Evolutionary conservation across 2,797 vertebrate genomes (phyloP).

Genomic region (Rhinogobio ventralis): DNA sequence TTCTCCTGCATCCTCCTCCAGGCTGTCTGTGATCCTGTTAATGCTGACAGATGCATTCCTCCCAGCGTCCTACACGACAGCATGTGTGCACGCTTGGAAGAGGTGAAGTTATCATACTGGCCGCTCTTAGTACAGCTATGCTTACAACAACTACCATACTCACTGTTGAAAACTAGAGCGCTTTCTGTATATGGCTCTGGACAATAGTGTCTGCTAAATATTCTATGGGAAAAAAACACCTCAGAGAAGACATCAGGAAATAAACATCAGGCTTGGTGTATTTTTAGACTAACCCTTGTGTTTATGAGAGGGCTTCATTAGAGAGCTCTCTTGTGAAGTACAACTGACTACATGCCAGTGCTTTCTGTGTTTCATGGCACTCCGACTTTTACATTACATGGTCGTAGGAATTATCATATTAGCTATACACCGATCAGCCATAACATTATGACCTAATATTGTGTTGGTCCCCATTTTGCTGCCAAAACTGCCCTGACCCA

Average conservation of each 20-base stretch:
- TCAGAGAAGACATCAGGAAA: background rate
- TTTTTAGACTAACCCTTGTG: constrained; percentile 1
- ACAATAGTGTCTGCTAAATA: background rate
- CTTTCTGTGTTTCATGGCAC: background rate
- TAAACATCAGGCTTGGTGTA: constrained; percentile 1
- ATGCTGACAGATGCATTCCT: constrained; percentile 57
- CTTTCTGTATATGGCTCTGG: background rate
- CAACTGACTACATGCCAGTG: background rate
- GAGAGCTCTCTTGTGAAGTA: constrained; percentile 24
- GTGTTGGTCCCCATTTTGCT: too few relatives aligned
- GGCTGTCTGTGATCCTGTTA: constrained; percentile 53
- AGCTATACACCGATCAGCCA: background rate
- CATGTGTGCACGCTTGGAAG: background rate
- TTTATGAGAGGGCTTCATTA: constrained; percentile 20
- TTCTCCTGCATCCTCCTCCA: constrained; percentile 58
- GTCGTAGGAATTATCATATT: background rate
- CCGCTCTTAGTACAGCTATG: background rate
- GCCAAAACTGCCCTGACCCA: too few relatives aligned
- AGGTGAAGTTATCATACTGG: constrained; percentile 35
- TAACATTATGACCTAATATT: too few relatives aligned
- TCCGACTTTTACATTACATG: background rate
- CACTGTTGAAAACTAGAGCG: background rate
- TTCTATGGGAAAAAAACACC: background rate
- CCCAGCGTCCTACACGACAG: constrained; percentile 26
- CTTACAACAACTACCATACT: background rate